Conservation (phyloP, 2,888 invertebrate species). For the Leucozona laternaria region DNA sequence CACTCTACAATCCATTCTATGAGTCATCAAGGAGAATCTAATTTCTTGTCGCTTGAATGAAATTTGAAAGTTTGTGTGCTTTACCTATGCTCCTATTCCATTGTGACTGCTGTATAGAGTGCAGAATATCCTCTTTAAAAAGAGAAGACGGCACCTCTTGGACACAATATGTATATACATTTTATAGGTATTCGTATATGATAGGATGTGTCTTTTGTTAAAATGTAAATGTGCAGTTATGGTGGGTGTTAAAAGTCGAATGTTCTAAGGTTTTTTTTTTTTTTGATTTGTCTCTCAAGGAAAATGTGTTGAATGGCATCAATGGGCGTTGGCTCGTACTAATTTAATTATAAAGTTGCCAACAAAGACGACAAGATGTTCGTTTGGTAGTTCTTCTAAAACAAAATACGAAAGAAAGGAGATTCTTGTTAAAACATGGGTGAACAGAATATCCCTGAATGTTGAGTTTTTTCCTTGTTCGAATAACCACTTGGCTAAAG, state of each 20-base stretch:
- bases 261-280: neutral
- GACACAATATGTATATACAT: neutral
- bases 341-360: conserved; percentile 69
- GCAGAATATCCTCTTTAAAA: neutral
- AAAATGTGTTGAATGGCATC: conserved; percentile 9
- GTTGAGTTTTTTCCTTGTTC: neutral
- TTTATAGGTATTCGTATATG: neutral
- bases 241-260: conserved; percentile 30
- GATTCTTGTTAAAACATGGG: neutral
- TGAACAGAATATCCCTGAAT: neutral
- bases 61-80: neutral
- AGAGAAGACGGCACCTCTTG: neutral
- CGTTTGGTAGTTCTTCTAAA: neutral
- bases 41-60: conserved; percentile 30
- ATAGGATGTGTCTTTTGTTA: conserved; percentile 39
- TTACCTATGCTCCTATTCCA: neutral
- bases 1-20: neutral
- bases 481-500: neutral
- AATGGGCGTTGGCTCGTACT: conserved; percentile 59
- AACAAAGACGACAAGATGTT: conserved; percentile 6
- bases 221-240: conserved; percentile 33
- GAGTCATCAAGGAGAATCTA: conserved; percentile 50
- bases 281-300: neutral
- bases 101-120: neutral
- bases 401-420: neutral